These are phyloP conservation scores for Xestoiulus laeticollis DNA, from an alignment of 2,888 invertebrate species.

Conservation along the genomic window DNA sequence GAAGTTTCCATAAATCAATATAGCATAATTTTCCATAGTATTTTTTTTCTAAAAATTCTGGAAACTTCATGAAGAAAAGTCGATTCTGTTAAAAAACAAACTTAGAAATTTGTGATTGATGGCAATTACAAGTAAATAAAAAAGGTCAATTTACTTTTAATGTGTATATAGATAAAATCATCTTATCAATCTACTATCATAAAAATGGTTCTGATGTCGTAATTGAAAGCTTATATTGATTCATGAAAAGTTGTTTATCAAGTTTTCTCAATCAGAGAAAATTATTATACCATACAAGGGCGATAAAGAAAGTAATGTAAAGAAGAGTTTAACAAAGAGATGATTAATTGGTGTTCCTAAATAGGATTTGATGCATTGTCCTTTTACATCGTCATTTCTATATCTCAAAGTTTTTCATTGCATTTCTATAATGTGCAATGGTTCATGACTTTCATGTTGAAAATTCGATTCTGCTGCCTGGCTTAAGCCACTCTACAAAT, in stretches of 20 bases:
- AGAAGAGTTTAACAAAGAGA: background rate
- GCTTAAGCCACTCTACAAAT: background rate
- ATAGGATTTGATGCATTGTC: background rate
- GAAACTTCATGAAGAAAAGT: background rate
- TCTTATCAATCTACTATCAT: background rate
- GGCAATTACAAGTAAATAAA: background rate
- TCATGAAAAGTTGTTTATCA: background rate
- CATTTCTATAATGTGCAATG: background rate
- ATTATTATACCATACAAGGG: background rate
- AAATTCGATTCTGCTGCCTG: background rate
- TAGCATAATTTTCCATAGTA: background rate
- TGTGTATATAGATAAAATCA: background rate
- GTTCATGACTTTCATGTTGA: background rate
- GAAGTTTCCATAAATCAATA: background rate
- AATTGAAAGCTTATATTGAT: background rate
- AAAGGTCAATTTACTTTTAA: constrained; percentile 25
- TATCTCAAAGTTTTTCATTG: background rate
- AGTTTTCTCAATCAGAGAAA: background rate
- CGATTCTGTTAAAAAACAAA: background rate
- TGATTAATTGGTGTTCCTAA: background rate
- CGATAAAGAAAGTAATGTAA: background rate
- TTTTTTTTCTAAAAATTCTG: background rate
- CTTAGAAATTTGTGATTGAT: background rate
- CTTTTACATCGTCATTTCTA: background rate
- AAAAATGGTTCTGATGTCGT: background rate